Conservation (phyloP, 2,888 invertebrate genomes). For the Oscheius myriophilus region DNA sequence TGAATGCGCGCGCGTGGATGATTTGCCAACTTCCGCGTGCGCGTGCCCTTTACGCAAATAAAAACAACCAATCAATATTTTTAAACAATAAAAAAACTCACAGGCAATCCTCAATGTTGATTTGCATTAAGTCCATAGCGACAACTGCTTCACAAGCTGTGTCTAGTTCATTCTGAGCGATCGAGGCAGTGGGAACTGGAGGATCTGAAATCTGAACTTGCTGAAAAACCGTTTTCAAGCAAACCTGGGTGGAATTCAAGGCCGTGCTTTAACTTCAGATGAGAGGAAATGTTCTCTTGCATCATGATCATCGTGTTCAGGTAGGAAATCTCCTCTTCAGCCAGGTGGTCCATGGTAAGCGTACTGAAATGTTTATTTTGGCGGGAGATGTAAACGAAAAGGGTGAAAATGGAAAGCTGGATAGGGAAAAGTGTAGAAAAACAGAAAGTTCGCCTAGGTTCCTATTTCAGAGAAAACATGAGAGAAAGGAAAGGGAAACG, state of each 20-base stretch:
- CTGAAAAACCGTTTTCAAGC: background rate
- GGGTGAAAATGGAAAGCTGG: too few species aligned
- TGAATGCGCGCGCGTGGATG: too few species aligned
- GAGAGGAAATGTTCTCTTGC: conserved; percentile 22
- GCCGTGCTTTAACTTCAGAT: conserved; percentile 22
- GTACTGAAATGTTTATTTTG: background rate
- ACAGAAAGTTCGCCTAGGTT: too few species aligned
- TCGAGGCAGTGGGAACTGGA: conserved; percentile 12
- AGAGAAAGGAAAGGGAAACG: too few species aligned
- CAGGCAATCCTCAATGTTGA: conserved; percentile 26
- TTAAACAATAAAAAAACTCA: conserved; percentile 5
- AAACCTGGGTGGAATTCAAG: conserved; percentile 19
- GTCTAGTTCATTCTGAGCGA: conserved; percentile 12
- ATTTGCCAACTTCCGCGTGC: too few species aligned
- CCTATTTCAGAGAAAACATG: too few species aligned
- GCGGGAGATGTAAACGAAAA: too few species aligned
- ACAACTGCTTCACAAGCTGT: conserved; percentile 13
- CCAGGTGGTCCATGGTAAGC: conserved; percentile 13
- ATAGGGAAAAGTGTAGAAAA: too few species aligned
- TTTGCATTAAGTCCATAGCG: conserved; percentile 24
- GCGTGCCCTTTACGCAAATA: too few species aligned
- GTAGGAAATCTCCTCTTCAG: conserved; percentile 22
- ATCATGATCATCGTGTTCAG: conserved; percentile 27
- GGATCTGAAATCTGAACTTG: conserved; percentile 5
- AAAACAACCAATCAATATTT: too few species aligned